Percentiles rank a stretch among this genome's conserved stretches.
Evolutionary conservation across 2,888 invertebrate genomes (phyloP).

Genomic region (Nomada fucata): DNA sequence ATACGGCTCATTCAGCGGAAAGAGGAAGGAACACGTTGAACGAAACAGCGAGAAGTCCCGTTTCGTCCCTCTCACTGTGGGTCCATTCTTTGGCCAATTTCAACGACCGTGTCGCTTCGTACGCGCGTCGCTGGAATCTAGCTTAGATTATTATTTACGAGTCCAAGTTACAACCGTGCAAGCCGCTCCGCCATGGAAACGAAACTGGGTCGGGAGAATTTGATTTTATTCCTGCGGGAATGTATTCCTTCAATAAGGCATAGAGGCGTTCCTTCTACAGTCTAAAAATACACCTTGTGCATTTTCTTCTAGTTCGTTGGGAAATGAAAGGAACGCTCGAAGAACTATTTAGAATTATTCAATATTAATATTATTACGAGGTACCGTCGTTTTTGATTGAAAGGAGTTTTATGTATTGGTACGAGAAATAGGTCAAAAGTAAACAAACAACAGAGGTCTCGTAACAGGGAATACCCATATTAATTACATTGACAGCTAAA

Average conservation of each 20-base stretch:
- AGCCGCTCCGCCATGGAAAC: neutral
- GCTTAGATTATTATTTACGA: constrained; percentile 20
- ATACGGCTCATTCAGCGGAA: constrained; percentile 21
- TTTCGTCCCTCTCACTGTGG: neutral
- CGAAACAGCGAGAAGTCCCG: constrained; percentile 16
- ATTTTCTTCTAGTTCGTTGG: neutral
- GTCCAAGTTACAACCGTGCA: neutral
- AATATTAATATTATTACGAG: neutral
- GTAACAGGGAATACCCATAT: neutral
- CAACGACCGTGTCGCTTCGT: neutral
- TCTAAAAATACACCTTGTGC: neutral
- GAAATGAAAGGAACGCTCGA: neutral
- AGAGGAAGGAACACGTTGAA: constrained; percentile 15
- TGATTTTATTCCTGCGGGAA: constrained; percentile 1
- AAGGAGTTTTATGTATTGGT: neutral
- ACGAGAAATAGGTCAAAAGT: neutral
- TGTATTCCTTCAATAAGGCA: constrained; percentile 10
- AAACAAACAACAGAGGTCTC: neutral
- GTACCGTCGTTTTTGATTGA: neutral
- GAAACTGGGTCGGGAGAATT: constrained; percentile 8
- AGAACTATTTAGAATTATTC: neutral
- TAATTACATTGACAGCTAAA: neutral
- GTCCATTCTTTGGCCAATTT: constrained; percentile 29
- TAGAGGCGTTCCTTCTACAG: neutral
- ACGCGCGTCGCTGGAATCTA: constrained; percentile 5